Percentiles rank a stretch among this genome's conserved stretches.
phyloP scores from a whole-genome alignment of 1,140 invertebrate genomes.

The Calliphora vicina region DNA sequence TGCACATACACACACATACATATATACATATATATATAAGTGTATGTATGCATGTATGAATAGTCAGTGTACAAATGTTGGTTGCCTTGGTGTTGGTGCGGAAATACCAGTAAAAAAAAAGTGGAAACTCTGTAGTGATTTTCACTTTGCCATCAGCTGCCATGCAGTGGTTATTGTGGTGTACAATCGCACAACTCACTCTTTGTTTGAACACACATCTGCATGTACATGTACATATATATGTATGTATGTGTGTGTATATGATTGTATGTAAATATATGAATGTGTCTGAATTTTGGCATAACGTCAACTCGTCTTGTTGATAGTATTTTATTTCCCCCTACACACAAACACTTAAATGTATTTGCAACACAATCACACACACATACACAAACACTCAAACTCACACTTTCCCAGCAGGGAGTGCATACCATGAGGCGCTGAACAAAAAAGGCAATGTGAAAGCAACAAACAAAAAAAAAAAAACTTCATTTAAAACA shows the following conservation, averaged over 20 bases:
- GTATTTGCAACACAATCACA: background rate
- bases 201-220: background rate
- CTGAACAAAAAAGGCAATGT: background rate
- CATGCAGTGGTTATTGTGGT: slow-evolving; percentile 4
- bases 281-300: background rate
- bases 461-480: background rate
- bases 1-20: too few relatives aligned
- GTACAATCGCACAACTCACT: background rate
- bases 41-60: background rate
- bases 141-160: slow-evolving; percentile 15
- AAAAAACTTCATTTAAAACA: background rate
- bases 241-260: background rate
- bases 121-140: background rate
- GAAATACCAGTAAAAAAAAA: background rate
- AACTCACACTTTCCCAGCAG: background rate
- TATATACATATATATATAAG: background rate
- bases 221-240: background rate
- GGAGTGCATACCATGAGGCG: background rate
- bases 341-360: background rate
- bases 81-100: slow-evolving; percentile 9
- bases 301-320: slow-evolving; percentile 1
- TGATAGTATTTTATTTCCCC: slow-evolving; percentile 1
- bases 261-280: background rate
- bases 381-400: background rate
- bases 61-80: background rate